Evolutionary conservation across 1,140 invertebrate species (phyloP), one percentile per base, ranked within the genome.

Genomic region (Diuraphis noxia): DNA sequence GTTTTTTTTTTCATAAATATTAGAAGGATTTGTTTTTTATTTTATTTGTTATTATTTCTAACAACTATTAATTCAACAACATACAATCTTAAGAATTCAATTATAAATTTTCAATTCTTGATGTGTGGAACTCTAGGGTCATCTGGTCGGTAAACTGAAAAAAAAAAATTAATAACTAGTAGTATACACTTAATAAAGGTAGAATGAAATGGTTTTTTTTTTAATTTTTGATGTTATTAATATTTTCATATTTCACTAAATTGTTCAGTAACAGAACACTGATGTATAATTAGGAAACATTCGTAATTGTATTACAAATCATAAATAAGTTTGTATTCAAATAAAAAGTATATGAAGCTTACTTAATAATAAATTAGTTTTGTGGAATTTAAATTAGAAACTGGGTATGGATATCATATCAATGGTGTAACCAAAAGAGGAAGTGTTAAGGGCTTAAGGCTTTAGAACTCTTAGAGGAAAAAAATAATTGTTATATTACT

Each of bases 61-160:
- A 40, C 17, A 23, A 17, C 49, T 88, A 88, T 87, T 87, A 25
- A 9, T 63, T 63, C 1, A 88, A 56, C 34, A 38, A 30, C 30
- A 49, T 81, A 25, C n/a, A 34, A 81, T 36, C 23, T 91, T 52
- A 23, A 82, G 13, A 91, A 81, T 81, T 25, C 72, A 81, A 19
- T 90, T 90, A 79, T 38, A 41, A 79, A 90, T 23, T 4, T 79
- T 82, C 43, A 91, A 30, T 82, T 79, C 36, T 81, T 91, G 41
- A 91, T 91, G 41, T 81, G 23, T 81, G 72, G 41, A 30, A 91
- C 89, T 91, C 89, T 91, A 1, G 89, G 89, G 13, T 91, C 89
- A 21, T 91, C 89, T 41, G 89, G 89, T 52, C 89, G 77, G 25
- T 91, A 91, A 82, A 91, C 89, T 91, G 43, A 82, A 91, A 91